Conservation (phyloP, 1,140 invertebrate genomes). For the Stegodyphus mimosarum region DNA sequence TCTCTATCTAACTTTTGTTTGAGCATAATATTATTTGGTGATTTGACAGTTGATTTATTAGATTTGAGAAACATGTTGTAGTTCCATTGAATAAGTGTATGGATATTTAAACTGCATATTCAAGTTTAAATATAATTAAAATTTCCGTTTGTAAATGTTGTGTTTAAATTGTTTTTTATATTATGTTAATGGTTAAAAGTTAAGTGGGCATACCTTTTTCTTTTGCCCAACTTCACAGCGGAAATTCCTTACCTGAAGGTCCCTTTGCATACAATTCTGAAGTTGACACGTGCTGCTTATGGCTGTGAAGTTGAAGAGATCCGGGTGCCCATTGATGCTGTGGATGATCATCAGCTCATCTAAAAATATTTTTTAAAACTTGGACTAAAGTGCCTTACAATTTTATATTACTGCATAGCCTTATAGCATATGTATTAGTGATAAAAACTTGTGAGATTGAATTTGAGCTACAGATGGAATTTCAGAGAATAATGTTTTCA, state of each 20-base stretch:
- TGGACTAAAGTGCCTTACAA: slow-evolving; percentile 19
- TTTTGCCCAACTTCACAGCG: slow-evolving; percentile 71
- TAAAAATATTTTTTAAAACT: background rate
- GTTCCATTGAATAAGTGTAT: too few relatives aligned
- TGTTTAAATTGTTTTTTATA: too few relatives aligned
- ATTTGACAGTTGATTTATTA: too few relatives aligned
- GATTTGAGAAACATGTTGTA: too few relatives aligned
- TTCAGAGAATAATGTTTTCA: too few relatives aligned
- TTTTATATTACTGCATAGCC: background rate
- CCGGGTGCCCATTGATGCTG: slow-evolving; percentile 87
- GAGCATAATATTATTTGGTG: too few relatives aligned
- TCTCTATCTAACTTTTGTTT: too few relatives aligned
- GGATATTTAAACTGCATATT: too few relatives aligned
- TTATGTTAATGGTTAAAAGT: background rate
- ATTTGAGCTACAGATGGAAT: too few relatives aligned
- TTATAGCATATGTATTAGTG: background rate
- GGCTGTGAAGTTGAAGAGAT: slow-evolving; percentile 95
- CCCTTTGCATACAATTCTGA: slow-evolving; percentile 96
- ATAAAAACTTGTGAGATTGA: too few relatives aligned
- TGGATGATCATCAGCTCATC: slow-evolving; percentile 81
- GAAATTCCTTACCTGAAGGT: slow-evolving; percentile 94
- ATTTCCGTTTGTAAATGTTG: too few relatives aligned
- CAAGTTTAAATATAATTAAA: too few relatives aligned
- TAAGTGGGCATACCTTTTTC: slow-evolving; percentile 12
- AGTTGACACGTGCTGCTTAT: slow-evolving; percentile 95